Evolutionary conservation across 2,113 vertebrate genomes (phyloP), one percentile per base, ranked within the genome.

Genomic region (Sorex fumeus): DNA sequence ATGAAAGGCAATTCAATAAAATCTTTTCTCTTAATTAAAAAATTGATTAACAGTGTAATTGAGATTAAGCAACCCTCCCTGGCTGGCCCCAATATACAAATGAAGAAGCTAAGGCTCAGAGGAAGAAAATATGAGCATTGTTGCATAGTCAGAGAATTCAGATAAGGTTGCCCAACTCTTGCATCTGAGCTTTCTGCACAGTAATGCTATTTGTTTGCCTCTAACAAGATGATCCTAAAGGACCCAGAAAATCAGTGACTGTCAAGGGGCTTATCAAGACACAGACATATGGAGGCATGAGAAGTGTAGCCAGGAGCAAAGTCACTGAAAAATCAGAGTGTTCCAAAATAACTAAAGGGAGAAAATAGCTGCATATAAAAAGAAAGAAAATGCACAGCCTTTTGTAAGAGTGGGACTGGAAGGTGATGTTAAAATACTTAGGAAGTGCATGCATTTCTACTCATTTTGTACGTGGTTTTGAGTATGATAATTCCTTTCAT

Each of bases 41-140:
- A 40, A 4, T 11, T 45, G 67, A 11, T 3, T 69, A 27, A 60
- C 27, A 6, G 18, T 66, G 82, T 28, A 1, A 18, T 19, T 34
- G 27, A 12, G 0, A 7, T 13, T 16, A 9, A 21, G 0, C 8
- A 32, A 9, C 4, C 8, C n/a, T 53, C 23, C 66, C 25, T 16
- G 40, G 40, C 2, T 43, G 16, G 43, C 6, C 50, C 40, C 23
- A 8, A 0, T 18, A 45, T 64, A 36, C 40, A 83, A 0, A 8
- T 28, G 5, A 81, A 78, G 77, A 81, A 25, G 15, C 53, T 4
- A 72, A 69, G 71, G 67, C 69, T 30, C 9, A 18, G n/a, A 43
- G 12, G 1, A 18, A 43, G 64, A 69, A 34, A 47, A 18, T 18
- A 23, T 21, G 83, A 13, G 27, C 47, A 1, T 6, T 47, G 62